phyloP scores from a whole-genome alignment of 2,113 vertebrate genomes.

The Riparia riparia region DNA sequence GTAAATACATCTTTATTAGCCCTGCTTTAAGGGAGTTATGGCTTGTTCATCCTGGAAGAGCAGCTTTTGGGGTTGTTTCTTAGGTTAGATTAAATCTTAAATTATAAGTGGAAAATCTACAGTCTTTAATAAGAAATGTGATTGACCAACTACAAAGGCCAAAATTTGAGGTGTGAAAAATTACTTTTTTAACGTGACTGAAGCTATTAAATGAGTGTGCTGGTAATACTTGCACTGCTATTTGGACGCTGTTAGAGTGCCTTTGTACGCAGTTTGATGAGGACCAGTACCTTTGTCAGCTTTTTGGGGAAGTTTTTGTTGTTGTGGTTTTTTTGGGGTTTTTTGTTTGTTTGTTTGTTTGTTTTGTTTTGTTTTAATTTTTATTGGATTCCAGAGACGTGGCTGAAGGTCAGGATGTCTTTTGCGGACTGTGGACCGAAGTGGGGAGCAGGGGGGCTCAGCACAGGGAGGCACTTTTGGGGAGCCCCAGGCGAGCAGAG shows the following conservation, averaged over 20 bases:
- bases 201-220: neutral
- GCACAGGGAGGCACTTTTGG: neutral
- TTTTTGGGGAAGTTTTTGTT: neutral
- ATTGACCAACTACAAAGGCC: neutral
- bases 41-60: neutral
- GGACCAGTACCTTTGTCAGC: neutral
- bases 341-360: too few relatives aligned
- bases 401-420: neutral
- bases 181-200: neutral
- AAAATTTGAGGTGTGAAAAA: neutral
- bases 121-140: neutral
- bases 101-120: neutral
- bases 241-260: neutral
- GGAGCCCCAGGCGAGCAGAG: neutral
- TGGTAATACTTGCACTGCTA: rapidly evolving
- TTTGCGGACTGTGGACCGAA: rapidly evolving
- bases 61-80: neutral
- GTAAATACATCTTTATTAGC: neutral
- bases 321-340: too few relatives aligned
- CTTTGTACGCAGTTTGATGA: neutral
- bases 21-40: neutral
- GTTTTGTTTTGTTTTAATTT: too few relatives aligned
- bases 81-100: neutral
- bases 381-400: too few relatives aligned
- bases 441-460: neutral